Evolutionary conservation across 2,113 vertebrate species (phyloP), one percentile per base, ranked within the genome.

Genomic region (Oophaga pumilio): DNA sequence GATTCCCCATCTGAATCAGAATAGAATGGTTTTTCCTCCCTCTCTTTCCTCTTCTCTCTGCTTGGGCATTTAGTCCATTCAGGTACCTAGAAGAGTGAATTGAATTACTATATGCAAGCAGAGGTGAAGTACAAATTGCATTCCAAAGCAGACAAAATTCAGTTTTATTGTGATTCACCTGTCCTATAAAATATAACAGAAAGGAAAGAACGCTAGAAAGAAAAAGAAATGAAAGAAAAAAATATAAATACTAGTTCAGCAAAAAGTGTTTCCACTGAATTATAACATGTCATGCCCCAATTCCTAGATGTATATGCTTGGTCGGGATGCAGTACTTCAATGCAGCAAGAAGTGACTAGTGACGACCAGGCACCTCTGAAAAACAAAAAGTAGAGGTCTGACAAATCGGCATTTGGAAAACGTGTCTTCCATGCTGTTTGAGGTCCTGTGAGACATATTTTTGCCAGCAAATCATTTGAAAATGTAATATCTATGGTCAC

Each of bases 11-110:
- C 98, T 0, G 98, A 99, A 91, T 99, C 98, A 0, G 97, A 99
- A 91, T 99, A 99, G 93, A 99, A 99, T 0, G 98, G 97, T 89
- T 98, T 99, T 86, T 99, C 98, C 89, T 95, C 95, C 80, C 98
- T 99, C 91, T 99, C 98, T 94, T 99, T 99, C 89, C 97, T 95
- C 93, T 99, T 98, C 91, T 99, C 98, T 0, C 97, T 95, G 90
- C 95, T 97, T 89, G 97, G 98, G 92, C 97, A 98, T 89, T 99
- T 99, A 91, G 97, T 99, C 98, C 98, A 99, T 73, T 99, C 98
- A 0, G 98, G 98, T 91, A 99, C 97, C 98, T 99, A 93, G 15
- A 0, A 64, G 82, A 89, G 22, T 82, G 12, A 66, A 78, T 15
- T 59, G 24, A 6, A 59, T 80, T 60, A 59, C 53, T 80, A 80